Evolutionary conservation across 2,888 invertebrate genomes (phyloP), one percentile per base, ranked within the genome.

Genomic region (Nymphalis urticae): DNA sequence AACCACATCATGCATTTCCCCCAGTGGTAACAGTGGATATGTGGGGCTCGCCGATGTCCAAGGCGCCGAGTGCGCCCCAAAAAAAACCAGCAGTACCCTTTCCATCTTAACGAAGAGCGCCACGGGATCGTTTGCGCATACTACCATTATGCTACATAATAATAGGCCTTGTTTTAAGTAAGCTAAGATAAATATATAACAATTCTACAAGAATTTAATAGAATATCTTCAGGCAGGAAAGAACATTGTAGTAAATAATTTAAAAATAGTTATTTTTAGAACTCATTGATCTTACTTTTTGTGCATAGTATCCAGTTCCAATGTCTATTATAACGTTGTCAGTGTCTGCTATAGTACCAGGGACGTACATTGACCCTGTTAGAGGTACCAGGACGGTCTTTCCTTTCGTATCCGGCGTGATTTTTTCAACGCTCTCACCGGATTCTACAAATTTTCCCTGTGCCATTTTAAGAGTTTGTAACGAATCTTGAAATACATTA

Each of bases 341-440:
- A 48, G 96, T 95, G 82, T 98, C 96, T 72, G 95, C 94, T 69
- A 99, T 93, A 78, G 95, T 95, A 2, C 99, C 99, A 53, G 98
- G 97, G 54, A 99, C 98, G 92, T 99, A 99, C 97, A 99, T 98
- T 79, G 99, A 99, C 79, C 97, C 97, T 17, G 99, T 98, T 17
- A 99, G 93, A 1, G 99, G 99, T 19, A 99, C 98, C 24, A 99
- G 92, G 75, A 99, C 96, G 68, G 96, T 95, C 82, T 96, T 97
- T 79, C 97, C 97, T 82, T 96, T 95, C 73, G 95, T 94, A 27
- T 95, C 95, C 0, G 96, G 95, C 58, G 94, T 95, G 68, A 98
- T 93, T 88, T 96, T 96, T 72, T 97, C 96, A 62, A 97, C 93
- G 79, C 96, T 96, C 80, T 97, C 97, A 62, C 96, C 96, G 1